Base-by-base conservation (phyloP, 1,140 invertebrate species). In the Ganaspis sp. region DNA sequence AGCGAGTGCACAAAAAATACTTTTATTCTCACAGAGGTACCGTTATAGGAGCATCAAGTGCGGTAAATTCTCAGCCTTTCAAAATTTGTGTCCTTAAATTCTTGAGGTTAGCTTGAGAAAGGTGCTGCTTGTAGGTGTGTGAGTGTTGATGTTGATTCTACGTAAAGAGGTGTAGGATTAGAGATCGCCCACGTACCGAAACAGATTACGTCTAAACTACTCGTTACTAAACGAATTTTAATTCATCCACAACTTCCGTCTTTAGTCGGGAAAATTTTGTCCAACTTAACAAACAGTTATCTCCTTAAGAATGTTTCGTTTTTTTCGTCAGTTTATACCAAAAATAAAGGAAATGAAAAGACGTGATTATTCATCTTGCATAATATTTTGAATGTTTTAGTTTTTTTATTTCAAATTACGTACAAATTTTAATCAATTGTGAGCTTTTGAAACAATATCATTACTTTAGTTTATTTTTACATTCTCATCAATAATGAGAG, bases 1-100 rank as follows among this genome's bases (percentile, higher is more conserved):
- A 23, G 4, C 1, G 54, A 15, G 15, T 64, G 21, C 54, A 64
- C 54, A 64, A 64, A 64, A 64, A 26, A 29, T 29, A 26, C 11
- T 26, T 64, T 64, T 23, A 26, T 29, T 64, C 8, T 64, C 21
- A 64, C 23, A 23, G 26, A 9, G 12, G 15, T 26, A 29, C 54
- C 54, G 54, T 64, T 64, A 45, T 45, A 64, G 54, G 21, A 23
- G 21, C 54, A 64, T 64, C 23, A 64, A 64, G 54, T 23, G 21
- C 12, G 15, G 21, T 64, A 64, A 29, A 64, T 64, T 15, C 23
- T 29, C 9, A 23, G 54, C 21, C 54, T 64, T 64, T 64, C 53
- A 29, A 64, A 26, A 1, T 29, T 64, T 64, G 15, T 29, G 58
- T 29, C 58, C 23, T 64, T 64, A 64, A 64, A 64, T 64, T 64